These are phyloP conservation scores for Troides oblongomaculatus DNA, from an alignment of 2,888 invertebrate species.

Conservation along the genomic window DNA sequence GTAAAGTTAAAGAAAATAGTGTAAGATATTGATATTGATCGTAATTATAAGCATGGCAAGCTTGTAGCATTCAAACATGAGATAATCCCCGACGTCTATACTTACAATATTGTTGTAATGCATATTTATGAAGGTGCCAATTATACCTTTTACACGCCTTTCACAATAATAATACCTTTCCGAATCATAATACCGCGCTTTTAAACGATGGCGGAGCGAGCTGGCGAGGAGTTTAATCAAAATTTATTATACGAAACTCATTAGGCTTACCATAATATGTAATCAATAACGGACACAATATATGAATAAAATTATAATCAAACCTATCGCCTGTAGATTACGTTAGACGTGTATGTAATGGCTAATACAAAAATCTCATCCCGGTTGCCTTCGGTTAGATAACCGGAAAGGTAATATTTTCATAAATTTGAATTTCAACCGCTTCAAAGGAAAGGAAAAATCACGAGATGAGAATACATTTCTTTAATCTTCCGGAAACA, in stretches of 20 bases:
- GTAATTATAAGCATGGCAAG: too few relatives aligned
- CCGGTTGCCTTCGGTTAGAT: too few relatives aligned
- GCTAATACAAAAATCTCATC: too few relatives aligned
- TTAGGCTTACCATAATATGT: conserved; percentile 25
- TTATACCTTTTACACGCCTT: conserved; percentile 34
- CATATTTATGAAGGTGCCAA: conserved; percentile 38
- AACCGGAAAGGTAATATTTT: too few relatives aligned
- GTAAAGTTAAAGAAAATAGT: too few relatives aligned
- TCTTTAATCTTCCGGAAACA: too few relatives aligned
- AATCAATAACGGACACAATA: conserved; percentile 16
- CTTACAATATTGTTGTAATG: conserved; percentile 1
- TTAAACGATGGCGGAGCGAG: conserved; percentile 29
- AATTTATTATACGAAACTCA: conserved; percentile 28
- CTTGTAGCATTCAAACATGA: not conserved
- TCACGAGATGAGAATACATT: too few relatives aligned
- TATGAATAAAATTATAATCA: conserved; percentile 9
- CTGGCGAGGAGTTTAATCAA: conserved; percentile 27
- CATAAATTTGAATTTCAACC: too few relatives aligned
- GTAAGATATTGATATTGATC: too few relatives aligned
- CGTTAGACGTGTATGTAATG: not conserved
- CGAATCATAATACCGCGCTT: conserved; percentile 44
- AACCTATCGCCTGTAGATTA: not conserved
- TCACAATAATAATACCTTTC: conserved; percentile 49
- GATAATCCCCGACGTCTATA: not conserved
- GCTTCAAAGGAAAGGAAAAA: too few relatives aligned